Base-by-base conservation (phyloP, 1,140 invertebrate species). In the Nasonia longicornis region DNA sequence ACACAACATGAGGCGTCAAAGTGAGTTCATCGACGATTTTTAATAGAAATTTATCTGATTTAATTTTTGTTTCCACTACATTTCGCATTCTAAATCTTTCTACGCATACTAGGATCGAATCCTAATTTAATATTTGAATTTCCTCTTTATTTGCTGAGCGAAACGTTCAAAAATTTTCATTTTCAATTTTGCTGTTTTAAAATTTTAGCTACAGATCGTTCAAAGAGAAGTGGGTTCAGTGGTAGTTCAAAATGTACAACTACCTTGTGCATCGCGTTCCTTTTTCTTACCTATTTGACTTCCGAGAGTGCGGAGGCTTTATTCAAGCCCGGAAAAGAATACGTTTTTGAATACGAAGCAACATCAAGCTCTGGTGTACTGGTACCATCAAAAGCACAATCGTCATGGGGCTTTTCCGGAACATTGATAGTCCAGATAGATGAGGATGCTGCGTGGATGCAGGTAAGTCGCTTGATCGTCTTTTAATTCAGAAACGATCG, bases 311-410 rank as follows among this genome's bases (percentile, higher is more conserved):
- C 72, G 16, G 81, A 86, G 77, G 73, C 75, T 85, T 87, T 90
- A 76, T 90, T 91, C 83, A 84, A 71, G 35, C 84, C 87, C 22
- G 88, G 88, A 42, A 90, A 89, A 79, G 84, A 87, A 81, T 90
- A 90, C 52, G 73, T 78, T 22, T 91, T 89, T 85, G 87, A 85
- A 69, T 91, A 91, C 64, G 84, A 88, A 84, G 88, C 87, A n/a
- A 82, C 82, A 42, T 87, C 89, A 10, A 89, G 81, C 83, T 85
- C 89, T 26, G 89, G 89, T 7, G 88, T 89, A 52, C 85, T 89
- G 38, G 82, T 89, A 66, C 89, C 89, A 22, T 87, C 87, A 7
- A 85, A 85, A 45, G 87, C 89, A 42, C 85, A 87, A 64, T 90
- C 90, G 14, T 86, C 86, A 29, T 91, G 89, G 89, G 87, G 86